These are phyloP conservation scores for Polietes domitor DNA, from an alignment of 2,888 invertebrate genomes.

Conservation along the genomic window DNA sequence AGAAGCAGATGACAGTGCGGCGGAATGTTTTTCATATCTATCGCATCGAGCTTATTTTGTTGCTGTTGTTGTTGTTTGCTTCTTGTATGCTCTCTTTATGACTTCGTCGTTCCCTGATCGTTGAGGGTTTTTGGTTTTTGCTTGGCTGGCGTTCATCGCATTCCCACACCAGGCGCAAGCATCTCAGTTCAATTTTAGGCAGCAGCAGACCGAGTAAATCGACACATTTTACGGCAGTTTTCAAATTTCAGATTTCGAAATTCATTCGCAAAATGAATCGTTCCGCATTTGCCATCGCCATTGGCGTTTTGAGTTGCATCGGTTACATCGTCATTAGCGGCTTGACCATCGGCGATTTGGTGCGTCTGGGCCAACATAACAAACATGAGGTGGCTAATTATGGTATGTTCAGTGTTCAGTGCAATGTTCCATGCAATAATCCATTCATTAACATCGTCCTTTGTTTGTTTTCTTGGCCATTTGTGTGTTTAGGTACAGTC, in stretches of 20 bases:
- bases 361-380: not conserved
- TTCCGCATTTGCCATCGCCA: constrained; percentile 1
- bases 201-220: not conserved
- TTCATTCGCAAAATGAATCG: not conserved
- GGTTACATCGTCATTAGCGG: not conserved
- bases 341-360: not conserved
- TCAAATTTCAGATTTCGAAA: not conserved
- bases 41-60: not conserved
- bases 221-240: no score
- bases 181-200: constrained; percentile 8
- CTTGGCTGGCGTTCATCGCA: no score
- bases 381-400: not conserved
- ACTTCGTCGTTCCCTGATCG: not conserved
- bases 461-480: no score
- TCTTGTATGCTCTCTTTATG: not conserved
- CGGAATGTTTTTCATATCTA: not conserved
- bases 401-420: not conserved
- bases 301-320: constrained; percentile 5
- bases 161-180: not conserved
- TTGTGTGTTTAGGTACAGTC: no score
- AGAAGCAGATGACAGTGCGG: not conserved
- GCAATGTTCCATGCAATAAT: no score
- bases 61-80: no score
- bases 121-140: not conserved
- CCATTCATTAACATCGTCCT: no score